Conservation (phyloP, 1,140 invertebrate genomes). For the Pinna nobilis region DNA sequence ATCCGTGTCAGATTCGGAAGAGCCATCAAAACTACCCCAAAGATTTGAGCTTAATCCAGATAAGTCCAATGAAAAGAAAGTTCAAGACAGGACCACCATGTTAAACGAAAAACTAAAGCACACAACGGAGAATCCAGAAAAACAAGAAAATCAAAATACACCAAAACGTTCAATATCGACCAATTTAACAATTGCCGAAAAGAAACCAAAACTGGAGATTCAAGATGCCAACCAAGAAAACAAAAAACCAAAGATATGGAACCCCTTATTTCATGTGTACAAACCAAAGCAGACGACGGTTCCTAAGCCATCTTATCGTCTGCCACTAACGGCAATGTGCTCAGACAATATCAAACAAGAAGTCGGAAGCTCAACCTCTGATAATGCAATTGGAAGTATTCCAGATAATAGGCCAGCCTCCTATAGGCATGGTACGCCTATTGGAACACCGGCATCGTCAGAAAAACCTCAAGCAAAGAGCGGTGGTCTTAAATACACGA, state of each 20-base stretch:
- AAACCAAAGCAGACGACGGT: slow-evolving; percentile 17
- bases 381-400: background rate
- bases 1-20: too few species aligned
- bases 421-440: background rate
- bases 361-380: background rate
- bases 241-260: slow-evolving; percentile 40
- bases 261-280: slow-evolving; percentile 33
- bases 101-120: background rate
- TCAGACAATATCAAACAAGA: background rate
- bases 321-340: background rate
- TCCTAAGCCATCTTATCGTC: background rate
- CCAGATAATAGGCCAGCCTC: background rate
- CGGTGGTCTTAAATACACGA: too few species aligned
- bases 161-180: background rate
- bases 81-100: background rate
- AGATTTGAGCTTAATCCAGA: background rate
- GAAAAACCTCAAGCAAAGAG: slow-evolving; percentile 3
- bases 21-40: too few species aligned
- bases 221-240: background rate
- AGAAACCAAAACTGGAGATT: background rate
- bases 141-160: background rate
- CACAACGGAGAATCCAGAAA: background rate
- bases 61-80: background rate
- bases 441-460: background rate
- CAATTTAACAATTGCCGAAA: background rate